Base-by-base conservation (phyloP, 2,113 vertebrate genomes). In the Ptyas mucosa region DNA sequence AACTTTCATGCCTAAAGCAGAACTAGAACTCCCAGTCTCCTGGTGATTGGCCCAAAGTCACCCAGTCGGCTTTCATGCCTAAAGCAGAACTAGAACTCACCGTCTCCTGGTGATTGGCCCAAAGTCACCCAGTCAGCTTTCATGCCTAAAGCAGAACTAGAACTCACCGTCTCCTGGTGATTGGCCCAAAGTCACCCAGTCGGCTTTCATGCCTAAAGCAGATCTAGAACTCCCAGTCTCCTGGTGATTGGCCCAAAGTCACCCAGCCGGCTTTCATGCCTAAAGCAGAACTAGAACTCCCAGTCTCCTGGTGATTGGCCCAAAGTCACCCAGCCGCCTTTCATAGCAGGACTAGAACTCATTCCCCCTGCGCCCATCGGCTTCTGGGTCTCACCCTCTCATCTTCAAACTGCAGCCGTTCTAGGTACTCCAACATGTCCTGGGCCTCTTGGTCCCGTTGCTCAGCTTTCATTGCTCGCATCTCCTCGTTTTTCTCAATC, bases 401-500 rank as follows among this genome's bases (percentile, higher is more conserved):
- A 8, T 99, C 98, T 81, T 99, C 98, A 95, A 97, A 93, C 24
- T 98, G 98, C 93, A 98, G 96, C 90, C 88, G 96, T 18, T 98
- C 98, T 95, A 98, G 94, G 7, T 97, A 96, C 1, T 98, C 94
- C 54, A 97, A 94, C 92, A 98, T 61, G 94, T 98, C 97, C 89
- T 97, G 97, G 2, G 95, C 97, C 96, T 99, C 98, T 90, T 97
- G 97, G 52, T 98, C 98, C 90, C 95, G 97, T 12, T 98, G 93
- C 92, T 98, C 98, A 0, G 97, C 96, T 1, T 97, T 92, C 69
- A 99, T 57, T 0, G 97, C 95, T 24, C 94, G 95, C 10, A 98
- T 96, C 81, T 98, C 98, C 8, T 94, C 89, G 0, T 98, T 98
- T 92, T 95, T 94, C 92, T 97, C 97, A 1, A 99, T 99, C 97